phyloP scores from a whole-genome alignment of 35 echinoderm and acorn worm genomes.

The Chiridota heheva region DNA sequence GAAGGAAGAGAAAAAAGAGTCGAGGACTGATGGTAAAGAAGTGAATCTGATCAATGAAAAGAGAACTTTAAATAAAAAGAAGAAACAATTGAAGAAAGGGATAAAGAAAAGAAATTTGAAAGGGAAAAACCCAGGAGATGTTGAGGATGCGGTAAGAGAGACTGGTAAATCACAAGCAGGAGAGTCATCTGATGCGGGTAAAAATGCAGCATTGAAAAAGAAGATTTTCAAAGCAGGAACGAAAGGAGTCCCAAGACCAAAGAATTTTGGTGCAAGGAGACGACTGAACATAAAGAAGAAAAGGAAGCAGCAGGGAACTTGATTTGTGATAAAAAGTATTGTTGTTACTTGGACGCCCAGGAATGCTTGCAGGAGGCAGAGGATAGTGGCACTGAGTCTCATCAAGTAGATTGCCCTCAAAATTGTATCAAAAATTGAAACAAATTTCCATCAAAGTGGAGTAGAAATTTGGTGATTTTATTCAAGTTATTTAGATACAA shows the following conservation, averaged over 20 bases:
- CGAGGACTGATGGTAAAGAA: not conserved
- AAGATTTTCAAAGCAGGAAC: not conserved
- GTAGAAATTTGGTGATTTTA: no score
- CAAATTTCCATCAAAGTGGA: no score
- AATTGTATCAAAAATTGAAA: no score
- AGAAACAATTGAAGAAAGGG: not conserved
- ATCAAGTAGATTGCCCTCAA: no score
- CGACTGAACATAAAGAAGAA: not conserved
- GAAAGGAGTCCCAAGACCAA: constrained; percentile 10
- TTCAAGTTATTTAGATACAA: no score
- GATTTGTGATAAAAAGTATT: no score
- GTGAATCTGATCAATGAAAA: not conserved
- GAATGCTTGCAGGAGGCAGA: no score
- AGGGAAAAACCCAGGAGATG: not conserved
- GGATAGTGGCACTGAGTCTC: no score
- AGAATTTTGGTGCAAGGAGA: constrained; percentile 25
- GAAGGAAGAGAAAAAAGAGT: not conserved
- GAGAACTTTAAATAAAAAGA: not conserved
- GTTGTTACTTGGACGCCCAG: no score
- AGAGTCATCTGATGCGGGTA: not conserved
- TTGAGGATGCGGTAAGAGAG: not conserved
- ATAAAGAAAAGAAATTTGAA: not conserved
- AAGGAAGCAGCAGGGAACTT: constrained; percentile 3
- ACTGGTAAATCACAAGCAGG: no score
- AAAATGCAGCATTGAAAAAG: constrained; percentile 1